These are phyloP conservation scores for Drosophila putrida DNA, from an alignment of 2,888 invertebrate species.

Conservation along the genomic window DNA sequence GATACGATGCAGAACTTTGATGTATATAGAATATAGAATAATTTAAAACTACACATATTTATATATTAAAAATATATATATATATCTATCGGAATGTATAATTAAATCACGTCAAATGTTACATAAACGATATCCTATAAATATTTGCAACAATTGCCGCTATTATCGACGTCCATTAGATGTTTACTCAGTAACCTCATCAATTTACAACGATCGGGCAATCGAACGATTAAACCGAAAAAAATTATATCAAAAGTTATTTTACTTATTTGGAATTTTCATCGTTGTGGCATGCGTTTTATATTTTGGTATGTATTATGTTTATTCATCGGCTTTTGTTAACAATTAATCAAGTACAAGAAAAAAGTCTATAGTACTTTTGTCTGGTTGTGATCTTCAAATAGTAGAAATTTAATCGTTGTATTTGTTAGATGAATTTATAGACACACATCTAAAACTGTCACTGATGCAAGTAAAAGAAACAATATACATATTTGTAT, in stretches of 20 bases:
- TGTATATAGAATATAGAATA: constrained; percentile 50
- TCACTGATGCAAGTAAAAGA: constrained; percentile 9
- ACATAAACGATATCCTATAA: constrained; percentile 43
- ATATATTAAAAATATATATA: constrained; percentile 31
- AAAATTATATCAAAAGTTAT: constrained; percentile 44
- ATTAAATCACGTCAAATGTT: constrained; percentile 38
- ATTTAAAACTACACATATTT: constrained; percentile 30
- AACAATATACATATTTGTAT: constrained; percentile 4
- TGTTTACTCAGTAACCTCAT: constrained; percentile 44
- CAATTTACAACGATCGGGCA: constrained; percentile 40
- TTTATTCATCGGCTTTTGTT: constrained; percentile 16
- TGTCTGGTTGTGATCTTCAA: constrained; percentile 59
- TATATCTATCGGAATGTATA: constrained; percentile 23
- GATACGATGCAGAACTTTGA: constrained; percentile 72
- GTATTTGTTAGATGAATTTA: constrained; percentile 15
- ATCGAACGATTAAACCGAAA: constrained; percentile 24
- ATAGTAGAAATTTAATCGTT: constrained; percentile 18
- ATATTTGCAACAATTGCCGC: constrained; percentile 52
- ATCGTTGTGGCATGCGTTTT: constrained; percentile 71
- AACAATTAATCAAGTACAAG: neutral
- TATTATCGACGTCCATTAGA: constrained; percentile 59
- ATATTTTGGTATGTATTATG: constrained; percentile 67
- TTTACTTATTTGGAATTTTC: constrained; percentile 57
- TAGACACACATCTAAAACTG: constrained; percentile 2
- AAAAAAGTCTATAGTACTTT: constrained; percentile 18